Evolutionary conservation across 2,113 vertebrate species (phyloP).

Genomic region (Chitala chitala): DNA sequence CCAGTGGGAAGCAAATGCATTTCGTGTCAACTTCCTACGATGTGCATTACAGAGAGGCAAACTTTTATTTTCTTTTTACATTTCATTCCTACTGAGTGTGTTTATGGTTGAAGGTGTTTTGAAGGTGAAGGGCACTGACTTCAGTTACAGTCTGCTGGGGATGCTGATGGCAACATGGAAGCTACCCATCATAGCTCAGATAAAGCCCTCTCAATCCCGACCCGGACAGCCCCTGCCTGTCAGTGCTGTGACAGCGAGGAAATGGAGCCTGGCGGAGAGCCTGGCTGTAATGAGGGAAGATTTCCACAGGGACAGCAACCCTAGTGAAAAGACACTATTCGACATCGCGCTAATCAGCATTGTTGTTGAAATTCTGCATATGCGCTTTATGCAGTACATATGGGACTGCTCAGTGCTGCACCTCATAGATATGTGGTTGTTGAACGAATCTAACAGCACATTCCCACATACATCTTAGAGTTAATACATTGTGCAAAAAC

Average conservation of each 20-base stretch:
- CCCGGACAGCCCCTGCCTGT: slow-evolving; percentile 28
- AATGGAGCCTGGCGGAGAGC: background rate
- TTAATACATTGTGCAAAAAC: too few species aligned
- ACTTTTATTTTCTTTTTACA: background rate
- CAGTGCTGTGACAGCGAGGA: slow-evolving; percentile 26
- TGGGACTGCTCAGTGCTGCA: background rate
- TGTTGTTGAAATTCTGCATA: slow-evolving; percentile 17
- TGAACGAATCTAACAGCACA: background rate
- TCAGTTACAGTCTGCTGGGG: slow-evolving; percentile 26
- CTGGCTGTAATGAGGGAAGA: slow-evolving; percentile 24
- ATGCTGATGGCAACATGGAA: slow-evolving; percentile 28
- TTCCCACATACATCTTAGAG: background rate
- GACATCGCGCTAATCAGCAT: background rate
- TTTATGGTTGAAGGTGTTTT: slow-evolving; percentile 17
- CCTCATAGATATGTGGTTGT: background rate
- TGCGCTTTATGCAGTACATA: background rate
- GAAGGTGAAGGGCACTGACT: slow-evolving; percentile 35
- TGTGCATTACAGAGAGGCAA: too few species aligned
- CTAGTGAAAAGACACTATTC: slow-evolving; percentile 25
- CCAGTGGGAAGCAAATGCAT: too few species aligned
- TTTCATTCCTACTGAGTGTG: slow-evolving; percentile 3
- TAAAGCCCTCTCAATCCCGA: slow-evolving; percentile 29
- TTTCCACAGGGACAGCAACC: slow-evolving; percentile 24
- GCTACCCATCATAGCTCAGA: slow-evolving; percentile 26
- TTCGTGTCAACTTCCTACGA: too few species aligned